A percentile compares a stretch with the other conserved stretches of the same genome.
Conservation (phyloP, 35 echinoderm and acorn worm species). For the Apostichopus parvimensis region DNA sequence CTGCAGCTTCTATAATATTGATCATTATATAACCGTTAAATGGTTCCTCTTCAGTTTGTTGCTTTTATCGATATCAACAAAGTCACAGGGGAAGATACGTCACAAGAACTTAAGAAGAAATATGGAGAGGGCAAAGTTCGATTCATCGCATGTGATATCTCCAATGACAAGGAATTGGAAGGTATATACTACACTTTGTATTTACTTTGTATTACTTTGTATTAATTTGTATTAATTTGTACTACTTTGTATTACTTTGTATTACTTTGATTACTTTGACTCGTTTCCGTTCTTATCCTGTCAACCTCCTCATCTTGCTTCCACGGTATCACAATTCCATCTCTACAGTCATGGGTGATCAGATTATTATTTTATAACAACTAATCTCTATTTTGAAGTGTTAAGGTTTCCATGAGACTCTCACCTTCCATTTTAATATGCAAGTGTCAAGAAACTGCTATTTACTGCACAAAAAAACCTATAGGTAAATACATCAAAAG, state of each 20-base stretch:
- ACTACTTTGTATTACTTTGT: not conserved
- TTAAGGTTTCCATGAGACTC: too few relatives aligned
- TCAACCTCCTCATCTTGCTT: too few relatives aligned
- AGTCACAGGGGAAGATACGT: constrained; percentile 8
- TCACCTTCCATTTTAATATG: too few relatives aligned
- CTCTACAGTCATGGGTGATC: too few relatives aligned
- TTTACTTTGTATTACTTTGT: not conserved
- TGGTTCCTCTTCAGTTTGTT: constrained; percentile 5
- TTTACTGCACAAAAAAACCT: too few relatives aligned
- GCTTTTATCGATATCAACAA: constrained; percentile 18
- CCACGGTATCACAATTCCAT: too few relatives aligned
- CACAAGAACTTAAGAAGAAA: not conserved
- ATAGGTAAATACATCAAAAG: too few relatives aligned
- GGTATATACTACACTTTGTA: not conserved
- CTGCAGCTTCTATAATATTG: too few relatives aligned
- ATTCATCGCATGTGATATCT: constrained; percentile 15
- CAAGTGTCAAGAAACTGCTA: too few relatives aligned
- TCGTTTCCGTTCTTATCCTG: not conserved
- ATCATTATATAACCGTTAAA: too few relatives aligned
- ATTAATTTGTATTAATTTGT: not conserved
- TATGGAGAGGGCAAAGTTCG: not conserved
- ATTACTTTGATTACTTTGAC: not conserved
- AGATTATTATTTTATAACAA: too few relatives aligned
- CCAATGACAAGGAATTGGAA: constrained; percentile 2
- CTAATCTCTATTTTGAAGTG: too few relatives aligned